Evolutionary conservation across 2,113 vertebrate genomes (phyloP), one percentile per base, ranked within the genome.

Genomic region (Furnarius figulus): DNA sequence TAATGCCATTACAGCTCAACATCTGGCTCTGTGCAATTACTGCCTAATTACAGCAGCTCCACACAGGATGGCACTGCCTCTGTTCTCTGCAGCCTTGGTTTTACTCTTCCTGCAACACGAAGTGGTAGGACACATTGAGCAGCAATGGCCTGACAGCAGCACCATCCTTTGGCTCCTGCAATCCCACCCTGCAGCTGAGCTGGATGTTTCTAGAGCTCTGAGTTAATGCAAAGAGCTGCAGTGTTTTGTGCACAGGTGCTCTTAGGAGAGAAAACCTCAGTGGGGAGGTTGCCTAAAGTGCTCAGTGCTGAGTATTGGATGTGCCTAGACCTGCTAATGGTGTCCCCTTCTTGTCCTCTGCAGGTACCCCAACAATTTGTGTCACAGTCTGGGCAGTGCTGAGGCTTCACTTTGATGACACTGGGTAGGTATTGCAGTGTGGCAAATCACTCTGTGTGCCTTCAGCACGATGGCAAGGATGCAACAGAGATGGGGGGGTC

Each of bases 301-400:
- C 6, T 88, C 12, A 2, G 16, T 68, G 28, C 4, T 55, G 55
- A n/a, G 5, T 14, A 4, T 2, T 63, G 16, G 2, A 9, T 9
- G 14, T 63, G 18, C 24, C 25, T 61, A 24, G 74, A 31, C 5
- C 8, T 58, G 23, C 15, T 93, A 17, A 87, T 0, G 5, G 14
- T 72, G 67, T 75, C 52, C 1, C 50, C 37, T 6, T 85, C 82
- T 90, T 62, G 39, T 46, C 77, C 82, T 7, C 93, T 92, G 9
- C 97, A 99, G 99, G 99, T 53, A 99, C 99, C n/a, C 99, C 99
- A 12, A 99, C 99, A 8, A 98, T 99, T 72, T 99, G 99, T 81
- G 99, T 99, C 91, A 99, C 98, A 0, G 98, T 99, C 87, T 99
- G 99, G 99, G 99, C 99, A 2, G 98, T 99, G 62, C 97, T 99